These are phyloP conservation scores for Thomomys bottae DNA, from an alignment of 2,113 vertebrate species.

Conservation along the genomic window DNA sequence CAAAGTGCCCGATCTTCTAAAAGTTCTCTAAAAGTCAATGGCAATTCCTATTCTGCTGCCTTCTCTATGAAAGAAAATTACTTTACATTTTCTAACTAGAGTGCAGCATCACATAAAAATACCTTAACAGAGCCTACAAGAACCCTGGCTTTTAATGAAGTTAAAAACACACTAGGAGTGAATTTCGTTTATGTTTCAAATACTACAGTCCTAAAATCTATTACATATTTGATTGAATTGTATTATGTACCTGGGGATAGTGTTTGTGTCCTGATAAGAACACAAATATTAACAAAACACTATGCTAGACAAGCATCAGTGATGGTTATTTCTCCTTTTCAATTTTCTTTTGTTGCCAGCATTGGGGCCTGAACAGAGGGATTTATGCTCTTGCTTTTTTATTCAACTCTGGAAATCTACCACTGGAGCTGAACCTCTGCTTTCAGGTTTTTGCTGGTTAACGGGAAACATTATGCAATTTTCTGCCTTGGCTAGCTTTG, in stretches of 20 bases:
- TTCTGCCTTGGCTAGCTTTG: no score
- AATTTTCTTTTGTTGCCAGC: not conserved
- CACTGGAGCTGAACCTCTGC: no score
- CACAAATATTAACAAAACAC: not conserved
- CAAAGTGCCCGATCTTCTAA: constrained; percentile 35
- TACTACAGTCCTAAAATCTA: not conserved
- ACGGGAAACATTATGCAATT: no score
- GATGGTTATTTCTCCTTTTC: not conserved
- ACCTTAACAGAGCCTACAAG: not conserved
- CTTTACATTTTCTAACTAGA: not conserved
- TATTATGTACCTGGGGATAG: not conserved
- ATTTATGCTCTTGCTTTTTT: no score
- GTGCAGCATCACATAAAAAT: not conserved
- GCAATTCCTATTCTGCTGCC: not conserved
- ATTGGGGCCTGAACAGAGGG: no score
- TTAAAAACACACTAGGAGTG: not conserved
- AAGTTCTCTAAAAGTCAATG: constrained; percentile 56
- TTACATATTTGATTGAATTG: not conserved
- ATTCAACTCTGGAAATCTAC: no score
- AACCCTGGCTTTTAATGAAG: not conserved
- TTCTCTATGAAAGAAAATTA: not conserved
- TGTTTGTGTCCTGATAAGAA: not conserved
- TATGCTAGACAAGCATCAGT: not conserved
- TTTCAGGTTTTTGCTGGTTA: no score
- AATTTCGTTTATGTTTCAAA: constrained; percentile 10